Base-by-base conservation (phyloP, 2,888 invertebrate genomes). In the Sipunculus nudus region DNA sequence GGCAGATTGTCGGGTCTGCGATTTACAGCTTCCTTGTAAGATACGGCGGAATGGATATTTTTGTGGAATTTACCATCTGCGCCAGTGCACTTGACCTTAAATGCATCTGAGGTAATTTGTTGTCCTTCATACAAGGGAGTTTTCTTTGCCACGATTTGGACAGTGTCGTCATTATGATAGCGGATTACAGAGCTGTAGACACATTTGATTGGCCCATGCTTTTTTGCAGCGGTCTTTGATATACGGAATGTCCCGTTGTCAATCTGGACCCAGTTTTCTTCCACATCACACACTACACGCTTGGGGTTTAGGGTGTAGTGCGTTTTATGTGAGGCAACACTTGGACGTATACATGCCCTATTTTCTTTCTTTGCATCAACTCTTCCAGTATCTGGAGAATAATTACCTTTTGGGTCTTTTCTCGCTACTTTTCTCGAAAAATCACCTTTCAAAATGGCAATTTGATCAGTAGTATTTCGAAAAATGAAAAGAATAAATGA, bases 191-290 rank as follows among this genome's bases (percentile, higher is more conserved):
- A 76, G 5, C 70, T 87, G 79, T 91, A 92, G 28, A 84, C 79
- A 75, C 89, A 89, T 56, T 83, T 75, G 29, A 86, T 82, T 35
- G 83, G 73, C 2, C 86, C 86, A 67, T 82, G 76, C 45, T 71
- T 75, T 19, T 61, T 45, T 59, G 81, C 86, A 0, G 87, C 87
- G 57, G 81, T 80, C 5, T 84, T 80, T 41, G 86, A 86, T 58
- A 90, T 87, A 50, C 79, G 80, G 62, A 89, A 87, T 26, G 75
- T 80, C 78, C 88, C 87, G 78, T 91, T 91, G 78, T 88, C 87
- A 70, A 91, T 90, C 71, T 86, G 86, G 1, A 94, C 92, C 95
- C 94, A 95, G 78, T 93, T 90, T 31, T 78, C 72, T 38, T 84
- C 86, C 2, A 69, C n/a, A n/a, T n/a, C 60, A n/a, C n/a, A n/a